phyloP scores from a whole-genome alignment of 2,113 vertebrate species.

The Corapipo altera region DNA sequence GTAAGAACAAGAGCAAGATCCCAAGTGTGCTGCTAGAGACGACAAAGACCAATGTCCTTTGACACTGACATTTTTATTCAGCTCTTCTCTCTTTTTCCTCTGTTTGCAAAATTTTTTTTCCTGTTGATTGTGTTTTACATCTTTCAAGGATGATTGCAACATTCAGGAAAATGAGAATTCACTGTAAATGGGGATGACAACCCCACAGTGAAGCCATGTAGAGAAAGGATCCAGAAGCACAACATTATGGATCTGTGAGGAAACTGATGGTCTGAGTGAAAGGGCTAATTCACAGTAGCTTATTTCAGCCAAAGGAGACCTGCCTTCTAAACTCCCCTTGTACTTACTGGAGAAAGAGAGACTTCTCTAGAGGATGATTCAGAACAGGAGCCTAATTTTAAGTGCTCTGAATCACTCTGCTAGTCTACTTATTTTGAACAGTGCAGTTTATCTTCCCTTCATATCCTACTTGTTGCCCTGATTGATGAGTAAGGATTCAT shows the following conservation, averaged over 20 bases:
- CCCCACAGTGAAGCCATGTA: neutral
- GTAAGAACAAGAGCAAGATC: neutral
- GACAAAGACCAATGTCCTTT: neutral
- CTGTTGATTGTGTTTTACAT: neutral
- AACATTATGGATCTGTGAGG: neutral
- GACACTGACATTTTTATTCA: neutral
- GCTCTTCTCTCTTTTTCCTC: neutral
- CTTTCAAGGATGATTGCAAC: neutral
- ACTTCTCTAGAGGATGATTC: constrained; percentile 1
- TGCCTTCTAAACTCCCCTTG: neutral
- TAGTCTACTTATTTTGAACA: constrained; percentile 3
- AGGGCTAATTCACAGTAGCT: neutral
- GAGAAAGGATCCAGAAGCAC: neutral
- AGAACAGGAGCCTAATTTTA: neutral
- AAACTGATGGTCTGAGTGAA: neutral
- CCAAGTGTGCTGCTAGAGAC: neutral
- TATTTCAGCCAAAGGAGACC: neutral
- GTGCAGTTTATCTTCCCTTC: constrained; percentile 1
- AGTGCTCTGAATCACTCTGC: constrained; percentile 9
- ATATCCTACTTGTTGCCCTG: constrained; percentile 14
- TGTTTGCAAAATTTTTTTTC: neutral
- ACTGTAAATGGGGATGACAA: neutral
- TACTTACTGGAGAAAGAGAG: neutral
- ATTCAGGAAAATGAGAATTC: neutral
- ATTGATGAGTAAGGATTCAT: constrained; percentile 40